Percentiles rank a stretch among this genome's conserved stretches.
These are phyloP conservation scores for Gnathonemus longibarbis DNA, from an alignment of 2,113 vertebrate species.

Conservation along the genomic window DNA sequence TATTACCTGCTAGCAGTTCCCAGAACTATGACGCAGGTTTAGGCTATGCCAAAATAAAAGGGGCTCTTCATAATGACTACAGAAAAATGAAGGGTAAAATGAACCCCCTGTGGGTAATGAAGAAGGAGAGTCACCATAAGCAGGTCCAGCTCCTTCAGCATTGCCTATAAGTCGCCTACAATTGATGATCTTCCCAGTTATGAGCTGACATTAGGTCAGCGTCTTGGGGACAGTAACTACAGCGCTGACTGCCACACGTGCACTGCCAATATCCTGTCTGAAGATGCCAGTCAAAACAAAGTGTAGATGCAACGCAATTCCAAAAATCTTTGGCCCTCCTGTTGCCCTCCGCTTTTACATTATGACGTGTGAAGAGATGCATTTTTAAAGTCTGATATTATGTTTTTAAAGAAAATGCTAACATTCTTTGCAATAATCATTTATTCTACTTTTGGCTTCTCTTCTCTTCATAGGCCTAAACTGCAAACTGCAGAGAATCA, in stretches of 20 bases:
- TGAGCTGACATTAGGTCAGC: not conserved
- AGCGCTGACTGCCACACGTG: not conserved
- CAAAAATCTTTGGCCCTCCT: not conserved
- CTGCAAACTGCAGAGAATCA: not conserved
- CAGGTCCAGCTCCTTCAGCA: slow-evolving; percentile 69
- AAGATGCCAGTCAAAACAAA: not conserved
- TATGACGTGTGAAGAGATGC: not conserved
- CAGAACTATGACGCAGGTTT: slow-evolving; percentile 74
- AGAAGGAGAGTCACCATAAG: slow-evolving; percentile 49
- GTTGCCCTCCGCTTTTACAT: not conserved
- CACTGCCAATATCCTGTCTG: not conserved
- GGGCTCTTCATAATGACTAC: slow-evolving; percentile 70
- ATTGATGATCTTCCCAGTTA: slow-evolving; percentile 75
- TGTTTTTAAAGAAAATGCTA: not conserved
- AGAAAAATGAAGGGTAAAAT: slow-evolving; percentile 72
- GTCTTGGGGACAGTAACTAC: too few relatives aligned
- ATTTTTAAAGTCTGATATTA: not conserved
- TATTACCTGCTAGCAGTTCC: slow-evolving; percentile 74
- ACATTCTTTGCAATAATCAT: not conserved
- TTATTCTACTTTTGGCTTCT: not conserved
- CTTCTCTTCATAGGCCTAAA: not conserved
- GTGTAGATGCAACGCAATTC: not conserved
- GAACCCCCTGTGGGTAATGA: slow-evolving; percentile 71
- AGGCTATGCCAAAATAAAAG: slow-evolving; percentile 72
- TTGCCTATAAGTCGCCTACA: slow-evolving; percentile 71